Percentiles rank a stretch among this genome's conserved stretches.
Conservation (phyloP, 2,888 invertebrate species). For the Molanna angustata region DNA sequence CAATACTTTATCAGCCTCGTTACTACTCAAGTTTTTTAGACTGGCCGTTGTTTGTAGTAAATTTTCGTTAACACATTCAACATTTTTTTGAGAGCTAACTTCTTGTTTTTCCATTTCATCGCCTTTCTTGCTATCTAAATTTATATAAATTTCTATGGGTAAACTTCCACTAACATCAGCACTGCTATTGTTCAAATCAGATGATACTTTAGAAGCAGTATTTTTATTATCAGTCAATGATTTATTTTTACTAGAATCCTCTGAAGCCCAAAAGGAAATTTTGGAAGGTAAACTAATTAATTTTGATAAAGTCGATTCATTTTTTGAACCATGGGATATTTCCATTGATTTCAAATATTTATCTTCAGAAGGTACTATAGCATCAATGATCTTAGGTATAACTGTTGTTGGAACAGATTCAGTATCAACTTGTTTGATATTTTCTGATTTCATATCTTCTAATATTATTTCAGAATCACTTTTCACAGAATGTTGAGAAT, state of each 20-base stretch:
- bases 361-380: constrained; percentile 33
- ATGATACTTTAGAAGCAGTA: no score
- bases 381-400: constrained; percentile 46
- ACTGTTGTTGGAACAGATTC: constrained; percentile 35
- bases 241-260: constrained; percentile 43
- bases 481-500: constrained; percentile 18
- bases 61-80: no score
- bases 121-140: no score
- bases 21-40: no score
- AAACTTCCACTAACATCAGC: no score
- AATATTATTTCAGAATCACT: constrained; percentile 23
- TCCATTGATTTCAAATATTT: not conserved
- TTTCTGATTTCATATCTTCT: constrained; percentile 34
- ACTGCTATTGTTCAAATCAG: no score
- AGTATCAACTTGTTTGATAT: not conserved
- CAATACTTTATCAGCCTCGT: no score
- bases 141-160: no score
- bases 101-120: no score
- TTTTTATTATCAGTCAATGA: no score
- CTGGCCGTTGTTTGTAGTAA: no score
- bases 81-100: no score
- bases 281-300: constrained; percentile 56
- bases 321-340: constrained; percentile 25
- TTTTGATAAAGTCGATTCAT: constrained; percentile 43
- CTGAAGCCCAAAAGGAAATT: constrained; percentile 55